A percentile compares a stretch with the other conserved stretches of the same genome.
Conservation (phyloP, 1,140 invertebrate species). For the Trichonephila inaurata region DNA sequence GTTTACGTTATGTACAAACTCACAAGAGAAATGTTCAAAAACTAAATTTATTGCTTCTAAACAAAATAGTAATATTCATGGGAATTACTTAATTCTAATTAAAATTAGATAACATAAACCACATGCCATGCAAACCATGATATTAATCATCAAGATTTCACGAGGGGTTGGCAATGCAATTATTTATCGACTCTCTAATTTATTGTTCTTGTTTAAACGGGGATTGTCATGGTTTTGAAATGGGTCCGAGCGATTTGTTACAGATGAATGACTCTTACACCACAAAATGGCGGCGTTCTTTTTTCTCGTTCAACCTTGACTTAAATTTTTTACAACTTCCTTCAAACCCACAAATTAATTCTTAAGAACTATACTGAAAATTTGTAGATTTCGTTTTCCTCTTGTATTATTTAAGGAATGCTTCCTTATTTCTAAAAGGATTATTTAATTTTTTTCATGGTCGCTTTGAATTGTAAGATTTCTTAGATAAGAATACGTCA, state of each 20-base stretch:
- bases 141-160: no score
- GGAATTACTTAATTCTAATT: neutral
- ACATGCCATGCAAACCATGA: neutral
- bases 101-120: neutral
- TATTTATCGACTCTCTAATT: neutral
- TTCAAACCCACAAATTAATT: neutral
- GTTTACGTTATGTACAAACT: no score
- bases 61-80: no score
- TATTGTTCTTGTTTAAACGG: neutral
- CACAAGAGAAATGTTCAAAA: no score
- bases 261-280: neutral
- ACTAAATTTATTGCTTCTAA: no score
- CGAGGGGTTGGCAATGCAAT: no score
- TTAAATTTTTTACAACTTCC: neutral
- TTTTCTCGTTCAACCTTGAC: constrained; percentile 4
- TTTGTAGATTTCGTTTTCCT: neutral
- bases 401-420: no score
- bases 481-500: no score
- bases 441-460: no score
- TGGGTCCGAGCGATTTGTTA: neutral
- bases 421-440: no score
- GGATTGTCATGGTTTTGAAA: neutral
- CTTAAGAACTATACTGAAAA: neutral
- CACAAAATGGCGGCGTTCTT: neutral
- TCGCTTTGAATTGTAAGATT: no score